These are phyloP conservation scores for Cetoscarus ocellatus DNA, from an alignment of 2,797 vertebrate species.

Conservation along the genomic window DNA sequence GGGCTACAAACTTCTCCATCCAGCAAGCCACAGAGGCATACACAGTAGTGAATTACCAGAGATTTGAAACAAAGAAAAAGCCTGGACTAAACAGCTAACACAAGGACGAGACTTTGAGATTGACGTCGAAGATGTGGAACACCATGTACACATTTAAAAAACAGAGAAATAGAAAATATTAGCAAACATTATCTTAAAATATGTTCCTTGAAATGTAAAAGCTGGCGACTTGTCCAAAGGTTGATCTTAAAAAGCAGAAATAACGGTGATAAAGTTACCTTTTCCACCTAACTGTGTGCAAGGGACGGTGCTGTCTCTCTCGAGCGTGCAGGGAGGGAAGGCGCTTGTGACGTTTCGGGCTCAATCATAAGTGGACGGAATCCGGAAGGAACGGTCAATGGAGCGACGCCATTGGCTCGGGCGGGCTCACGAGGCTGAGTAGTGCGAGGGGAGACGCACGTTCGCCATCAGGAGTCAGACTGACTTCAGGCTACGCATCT, in stretches of 20 bases:
- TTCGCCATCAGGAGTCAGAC: slow-evolving; percentile 51
- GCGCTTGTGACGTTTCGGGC: slow-evolving; percentile 55
- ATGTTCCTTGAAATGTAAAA: accelerated
- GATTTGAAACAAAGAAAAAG: neutral
- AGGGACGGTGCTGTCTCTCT: slow-evolving; percentile 65
- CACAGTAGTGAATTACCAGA: neutral
- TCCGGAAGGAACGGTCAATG: slow-evolving; percentile 60
- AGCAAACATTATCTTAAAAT: neutral
- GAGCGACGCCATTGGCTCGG: slow-evolving; percentile 71
- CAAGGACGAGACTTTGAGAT: slow-evolving; percentile 36
- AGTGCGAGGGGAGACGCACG: slow-evolving; percentile 71
- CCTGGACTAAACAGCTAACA: neutral
- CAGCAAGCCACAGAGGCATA: slow-evolving; percentile 2
- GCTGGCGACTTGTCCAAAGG: accelerated
- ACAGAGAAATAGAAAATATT: neutral
- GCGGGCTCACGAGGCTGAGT: slow-evolving; percentile 54
- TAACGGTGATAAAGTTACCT: slow-evolving; percentile 61
- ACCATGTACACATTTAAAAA: neutral
- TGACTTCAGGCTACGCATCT: slow-evolving; percentile 5
- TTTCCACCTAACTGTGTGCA: slow-evolving; percentile 79
- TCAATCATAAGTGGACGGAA: slow-evolving; percentile 66
- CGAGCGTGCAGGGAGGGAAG: slow-evolving; percentile 73
- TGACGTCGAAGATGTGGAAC: slow-evolving; percentile 15
- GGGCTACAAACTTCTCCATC: slow-evolving; percentile 38
- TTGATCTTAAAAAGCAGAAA: accelerated